Conservation (phyloP, 2,888 invertebrate genomes). For the Cosmorhoe ocellata region DNA sequence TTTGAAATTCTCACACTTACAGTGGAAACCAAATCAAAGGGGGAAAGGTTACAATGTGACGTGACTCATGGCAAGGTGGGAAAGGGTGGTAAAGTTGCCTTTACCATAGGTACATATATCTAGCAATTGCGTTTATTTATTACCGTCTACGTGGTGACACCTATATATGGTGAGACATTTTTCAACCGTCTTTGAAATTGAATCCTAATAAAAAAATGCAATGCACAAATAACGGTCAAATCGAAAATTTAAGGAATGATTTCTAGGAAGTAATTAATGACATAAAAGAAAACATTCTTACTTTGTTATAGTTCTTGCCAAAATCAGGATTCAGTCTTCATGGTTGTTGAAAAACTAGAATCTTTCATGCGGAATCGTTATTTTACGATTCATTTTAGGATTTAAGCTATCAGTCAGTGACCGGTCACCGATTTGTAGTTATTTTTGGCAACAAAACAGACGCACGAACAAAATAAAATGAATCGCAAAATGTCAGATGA, state of each 20-base stretch:
- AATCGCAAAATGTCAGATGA: neutral
- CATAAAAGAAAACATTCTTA: too few relatives aligned
- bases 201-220: neutral
- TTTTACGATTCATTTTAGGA: neutral
- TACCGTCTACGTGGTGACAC: slow-evolving; percentile 41
- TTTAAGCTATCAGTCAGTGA: too few relatives aligned
- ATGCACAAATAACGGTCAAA: too few relatives aligned
- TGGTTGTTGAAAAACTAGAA: neutral
- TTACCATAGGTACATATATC: slow-evolving; percentile 46
- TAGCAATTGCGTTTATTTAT: slow-evolving; percentile 55
- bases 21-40: slow-evolving; percentile 92
- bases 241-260: too few relatives aligned
- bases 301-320: too few relatives aligned
- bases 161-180: slow-evolving; percentile 10
- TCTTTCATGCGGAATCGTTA: neutral
- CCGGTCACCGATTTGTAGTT: too few relatives aligned
- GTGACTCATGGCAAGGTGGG: slow-evolving; percentile 83
- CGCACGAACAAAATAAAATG: slow-evolving; percentile 34
- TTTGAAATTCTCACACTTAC: slow-evolving; percentile 85
- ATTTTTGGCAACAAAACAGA: neutral
- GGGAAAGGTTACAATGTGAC: slow-evolving; percentile 87
- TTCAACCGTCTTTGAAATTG: neutral
- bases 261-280: too few relatives aligned
- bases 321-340: neutral
- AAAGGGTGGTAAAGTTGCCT: slow-evolving; percentile 63